Percentiles rank a stretch among this genome's conserved stretches.
Evolutionary conservation across 2,113 vertebrate species (phyloP).

Genomic region (Amphilophus citrinellus): DNA sequence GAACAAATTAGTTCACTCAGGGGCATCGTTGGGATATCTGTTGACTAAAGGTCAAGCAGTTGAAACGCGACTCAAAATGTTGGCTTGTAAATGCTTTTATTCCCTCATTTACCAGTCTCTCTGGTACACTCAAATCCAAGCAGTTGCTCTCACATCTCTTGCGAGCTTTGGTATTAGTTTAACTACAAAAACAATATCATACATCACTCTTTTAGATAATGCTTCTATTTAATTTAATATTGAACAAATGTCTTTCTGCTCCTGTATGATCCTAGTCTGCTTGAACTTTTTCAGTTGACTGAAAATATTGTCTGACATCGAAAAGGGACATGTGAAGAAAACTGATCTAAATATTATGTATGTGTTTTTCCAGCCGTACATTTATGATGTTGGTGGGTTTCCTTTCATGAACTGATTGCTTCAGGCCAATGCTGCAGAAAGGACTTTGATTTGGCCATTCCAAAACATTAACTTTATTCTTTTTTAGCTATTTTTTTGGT

Average conservation of each 20-base stretch:
- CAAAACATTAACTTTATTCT: not conserved
- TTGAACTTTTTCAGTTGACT: not conserved
- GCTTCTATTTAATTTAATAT: not conserved
- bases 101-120: not conserved
- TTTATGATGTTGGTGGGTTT: not conserved
- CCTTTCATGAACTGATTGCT: no score
- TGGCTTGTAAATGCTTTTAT: not conserved
- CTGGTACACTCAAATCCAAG: not conserved
- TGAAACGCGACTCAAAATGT: not conserved
- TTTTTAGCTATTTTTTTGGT: not conserved
- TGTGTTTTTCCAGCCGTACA: not conserved
- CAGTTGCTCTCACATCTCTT: not conserved
- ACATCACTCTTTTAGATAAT: not conserved
- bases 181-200: not conserved
- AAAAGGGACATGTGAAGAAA: not conserved
- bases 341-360: no score
- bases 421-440: not conserved
- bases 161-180: not conserved
- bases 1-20: not conserved
- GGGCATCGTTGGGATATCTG: not conserved
- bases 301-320: not conserved
- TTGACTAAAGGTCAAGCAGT: not conserved
- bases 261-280: not conserved
- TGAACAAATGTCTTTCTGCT: not conserved
- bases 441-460: not conserved